These are phyloP conservation scores for Anhinga anhinga DNA, from an alignment of 2,113 vertebrate species.

Conservation along the genomic window DNA sequence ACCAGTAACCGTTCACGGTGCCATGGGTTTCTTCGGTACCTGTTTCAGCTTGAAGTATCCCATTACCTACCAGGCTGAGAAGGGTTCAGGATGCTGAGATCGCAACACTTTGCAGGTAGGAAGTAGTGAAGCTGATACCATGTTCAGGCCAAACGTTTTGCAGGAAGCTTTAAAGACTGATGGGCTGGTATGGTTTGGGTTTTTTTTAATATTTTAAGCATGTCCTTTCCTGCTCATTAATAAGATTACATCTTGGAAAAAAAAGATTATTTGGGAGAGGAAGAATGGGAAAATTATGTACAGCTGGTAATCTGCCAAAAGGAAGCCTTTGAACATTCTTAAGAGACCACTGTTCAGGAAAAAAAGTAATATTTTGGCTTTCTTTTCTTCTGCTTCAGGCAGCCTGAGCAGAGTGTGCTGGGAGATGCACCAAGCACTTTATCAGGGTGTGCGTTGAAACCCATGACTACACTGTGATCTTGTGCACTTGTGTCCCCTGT, in stretches of 20 bases:
- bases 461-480: background rate
- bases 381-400: background rate
- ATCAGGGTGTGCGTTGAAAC: background rate
- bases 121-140: background rate
- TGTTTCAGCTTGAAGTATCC: background rate
- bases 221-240: background rate
- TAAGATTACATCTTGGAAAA: background rate
- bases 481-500: background rate
- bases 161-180: background rate
- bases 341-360: background rate
- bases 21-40: background rate
- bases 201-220: background rate
- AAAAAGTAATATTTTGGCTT: background rate
- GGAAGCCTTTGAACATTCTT: background rate
- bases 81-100: background rate
- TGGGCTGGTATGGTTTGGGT: background rate
- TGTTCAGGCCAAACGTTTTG: background rate
- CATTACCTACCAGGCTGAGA: background rate
- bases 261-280: background rate
- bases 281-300: background rate
- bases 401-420: background rate
- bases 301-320: background rate
- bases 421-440: background rate
- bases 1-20: background rate
- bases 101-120: background rate